Base-by-base conservation (phyloP, 92 coral and sea anemone genomes). In the Scolanthus callimorphus region DNA sequence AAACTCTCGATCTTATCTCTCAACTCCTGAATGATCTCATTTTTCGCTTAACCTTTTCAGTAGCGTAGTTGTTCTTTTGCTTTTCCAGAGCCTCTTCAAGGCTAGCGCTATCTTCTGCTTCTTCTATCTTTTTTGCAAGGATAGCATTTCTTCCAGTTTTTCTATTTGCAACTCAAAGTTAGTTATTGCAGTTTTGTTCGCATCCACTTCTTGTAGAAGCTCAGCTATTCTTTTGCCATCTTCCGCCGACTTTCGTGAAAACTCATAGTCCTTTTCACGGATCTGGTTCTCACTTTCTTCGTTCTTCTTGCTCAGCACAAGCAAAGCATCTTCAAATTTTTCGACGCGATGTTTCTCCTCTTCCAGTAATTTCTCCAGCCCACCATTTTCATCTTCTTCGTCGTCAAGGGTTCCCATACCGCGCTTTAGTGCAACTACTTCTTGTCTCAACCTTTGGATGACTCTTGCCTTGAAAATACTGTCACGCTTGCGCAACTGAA, bases 381-480 rank as follows among this genome's bases (percentile, higher is more conserved):
- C 65, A 1, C 56, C 63, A 23, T 56, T 74, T 17, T 78, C 83
- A 17, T 69, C 76, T 3, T 78, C 76, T 70, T 74, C 76, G 26
- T 78, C 79, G 22, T 49, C 51, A 53, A 78, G 47, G 17, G 66
- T 62, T 27, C 53, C 79, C 26, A 78, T 73, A 27, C 76, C 85
- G 11, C 63, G 46, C 31, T 48, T 4, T 39, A 51, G 52, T 27
- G 60, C 46, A 11, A 65, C 82, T 39, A 81, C 59, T 59, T 86
- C 81, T 30, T 66, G 62, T 59, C 83, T 78, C 2, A 86, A 71
- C 29, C 84, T 70, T 39, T 77, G 81, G 17, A 86, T 86, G 55
- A 86, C 66, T 34, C 71, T 82, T 6, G 82, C 73, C 67, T 86
- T 86, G 44, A 80, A 82, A 51, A 77, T 78, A 21, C 81, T 74